Evolutionary conservation across 2,113 vertebrate species (phyloP), one percentile per base, ranked within the genome.

Genomic region (Cettia cetti): DNA sequence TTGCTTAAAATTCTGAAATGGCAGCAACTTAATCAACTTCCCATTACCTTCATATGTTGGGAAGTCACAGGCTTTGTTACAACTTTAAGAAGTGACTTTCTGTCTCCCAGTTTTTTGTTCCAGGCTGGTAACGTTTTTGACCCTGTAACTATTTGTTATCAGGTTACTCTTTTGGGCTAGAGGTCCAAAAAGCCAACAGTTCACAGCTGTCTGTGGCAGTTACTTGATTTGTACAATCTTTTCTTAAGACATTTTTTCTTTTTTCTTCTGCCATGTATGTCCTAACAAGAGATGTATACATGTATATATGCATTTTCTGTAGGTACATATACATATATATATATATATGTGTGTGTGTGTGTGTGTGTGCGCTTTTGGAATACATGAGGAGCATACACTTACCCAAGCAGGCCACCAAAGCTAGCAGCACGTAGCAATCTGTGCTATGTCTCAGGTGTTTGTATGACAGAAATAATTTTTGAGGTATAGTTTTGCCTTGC

Each of bases 401-500:
- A 49, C 9, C 20, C 14, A 78, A 84, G 69, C 1, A 91, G 57
- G 49, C n/a, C 65, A 56, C 64, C 27, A 57, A 77, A 40, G 42
- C n/a, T 33, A 82, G 59, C 68, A 88, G 28, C 2, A 3, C 0
- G 0, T 21, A 81, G 37, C 61, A n/a, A 64, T 44, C 45, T 69
- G 54, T 20, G 30, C 9, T 7, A 5, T 42, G 22, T 71, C 37
- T 89, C 60, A 75, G 64, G 75, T 45, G 40, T 78, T 33, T 39
- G 68, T 65, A 37, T 70, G 59, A 61, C 77, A 3, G 6, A 49
- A 65, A 35, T 61, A 85, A 76, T 50, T 94, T 87, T 15, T 19
- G 82, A 91, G 75, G 77, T 42, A 47, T 17, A 45, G 57, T 52
- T 97, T 97, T 96, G 91, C 94, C 91, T 97, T 95, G 93, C 93